A percentile compares a stretch with the other conserved stretches of the same genome.
phyloP scores from a whole-genome alignment of 2,113 vertebrate species.

The Pygoscelis adeliae region DNA sequence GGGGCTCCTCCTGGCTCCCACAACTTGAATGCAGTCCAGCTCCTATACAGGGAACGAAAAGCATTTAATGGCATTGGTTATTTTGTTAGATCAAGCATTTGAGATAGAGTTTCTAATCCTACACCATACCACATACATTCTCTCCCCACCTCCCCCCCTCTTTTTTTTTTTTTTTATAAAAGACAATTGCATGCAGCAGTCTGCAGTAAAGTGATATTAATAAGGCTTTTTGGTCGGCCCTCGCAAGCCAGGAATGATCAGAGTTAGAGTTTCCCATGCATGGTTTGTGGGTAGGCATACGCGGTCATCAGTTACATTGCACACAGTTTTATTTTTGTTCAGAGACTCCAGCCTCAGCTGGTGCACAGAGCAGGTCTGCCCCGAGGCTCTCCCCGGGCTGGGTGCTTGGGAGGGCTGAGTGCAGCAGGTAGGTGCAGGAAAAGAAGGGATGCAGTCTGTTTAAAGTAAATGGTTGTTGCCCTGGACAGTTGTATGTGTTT shows the following conservation, averaged over 20 bases:
- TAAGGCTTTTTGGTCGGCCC: background rate
- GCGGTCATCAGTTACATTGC: background rate
- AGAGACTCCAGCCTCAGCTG: background rate
- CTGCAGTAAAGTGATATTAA: background rate
- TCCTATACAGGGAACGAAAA: background rate
- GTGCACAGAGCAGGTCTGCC: background rate
- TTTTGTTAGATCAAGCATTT: background rate
- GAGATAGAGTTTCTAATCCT: background rate
- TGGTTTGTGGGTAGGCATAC: background rate
- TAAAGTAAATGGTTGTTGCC: background rate
- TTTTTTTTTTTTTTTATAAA: background rate
- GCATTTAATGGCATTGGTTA: background rate
- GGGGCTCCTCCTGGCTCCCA: background rate
- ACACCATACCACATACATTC: rapidly evolving
- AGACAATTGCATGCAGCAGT: background rate
- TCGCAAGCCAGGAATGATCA: background rate
- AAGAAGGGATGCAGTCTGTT: too few relatives aligned
- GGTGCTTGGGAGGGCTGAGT: background rate
- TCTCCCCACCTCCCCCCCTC: rapidly evolving
- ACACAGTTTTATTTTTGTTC: background rate
- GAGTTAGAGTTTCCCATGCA: background rate
- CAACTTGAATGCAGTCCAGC: rapidly evolving
- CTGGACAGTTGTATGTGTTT: background rate
- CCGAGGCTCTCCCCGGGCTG: background rate
- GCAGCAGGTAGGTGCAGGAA: background rate